Percentiles rank a stretch among this genome's conserved stretches.
Evolutionary conservation across 2,113 vertebrate genomes (phyloP).

Genomic region (Phrynosoma platyrhinos): DNA sequence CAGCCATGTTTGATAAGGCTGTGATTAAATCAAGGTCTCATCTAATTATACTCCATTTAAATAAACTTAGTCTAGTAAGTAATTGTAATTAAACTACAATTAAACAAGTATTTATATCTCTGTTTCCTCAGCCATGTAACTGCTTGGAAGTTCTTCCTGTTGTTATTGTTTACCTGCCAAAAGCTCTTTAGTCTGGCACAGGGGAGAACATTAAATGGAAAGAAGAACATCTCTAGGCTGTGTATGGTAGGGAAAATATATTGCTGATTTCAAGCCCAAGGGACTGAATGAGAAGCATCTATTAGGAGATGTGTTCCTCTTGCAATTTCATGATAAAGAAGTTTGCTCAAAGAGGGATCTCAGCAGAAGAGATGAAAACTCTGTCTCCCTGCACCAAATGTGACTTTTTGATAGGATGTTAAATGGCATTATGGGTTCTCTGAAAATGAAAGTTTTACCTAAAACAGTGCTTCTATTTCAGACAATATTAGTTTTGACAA

Average conservation of each 20-base stretch:
- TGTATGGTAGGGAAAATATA: background rate
- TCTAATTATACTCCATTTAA: conserved; percentile 83
- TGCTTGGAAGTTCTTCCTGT: conserved; percentile 71
- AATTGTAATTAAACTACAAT: conserved; percentile 85
- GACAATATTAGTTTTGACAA: too few species aligned
- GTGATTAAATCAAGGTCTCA: conserved; percentile 83
- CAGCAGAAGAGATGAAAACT: background rate
- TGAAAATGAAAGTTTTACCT: too few species aligned
- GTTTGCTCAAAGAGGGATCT: background rate
- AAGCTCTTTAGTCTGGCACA: conserved; percentile 9
- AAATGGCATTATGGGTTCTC: too few species aligned
- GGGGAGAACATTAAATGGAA: background rate
- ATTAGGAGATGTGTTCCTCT: background rate
- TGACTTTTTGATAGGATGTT: too few species aligned
- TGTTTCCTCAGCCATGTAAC: conserved; percentile 73
- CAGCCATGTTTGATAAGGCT: conserved; percentile 73
- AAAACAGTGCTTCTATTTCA: too few species aligned
- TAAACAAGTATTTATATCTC: conserved; percentile 84
- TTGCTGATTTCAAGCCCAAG: background rate
- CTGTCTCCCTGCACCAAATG: too few species aligned
- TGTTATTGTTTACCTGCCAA: conserved; percentile 70
- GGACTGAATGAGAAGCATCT: background rate
- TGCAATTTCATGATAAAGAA: background rate
- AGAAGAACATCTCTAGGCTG: background rate
- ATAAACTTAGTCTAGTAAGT: conserved; percentile 82